phyloP scores from a whole-genome alignment of 2,113 vertebrate species.

The Monopterus albus region DNA sequence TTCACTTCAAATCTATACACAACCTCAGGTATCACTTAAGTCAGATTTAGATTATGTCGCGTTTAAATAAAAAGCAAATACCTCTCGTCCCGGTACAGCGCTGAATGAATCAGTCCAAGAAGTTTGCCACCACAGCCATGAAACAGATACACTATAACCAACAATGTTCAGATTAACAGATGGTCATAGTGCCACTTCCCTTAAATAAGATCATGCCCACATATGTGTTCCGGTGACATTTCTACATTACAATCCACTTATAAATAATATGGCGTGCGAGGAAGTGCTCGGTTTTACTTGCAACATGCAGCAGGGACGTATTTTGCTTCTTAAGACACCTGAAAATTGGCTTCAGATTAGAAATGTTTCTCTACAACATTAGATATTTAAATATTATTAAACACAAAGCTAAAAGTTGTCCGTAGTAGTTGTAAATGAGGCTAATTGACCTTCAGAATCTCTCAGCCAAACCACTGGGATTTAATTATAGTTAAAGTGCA shows the following conservation, averaged over 20 bases:
- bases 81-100: not conserved
- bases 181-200: conserved; percentile 52
- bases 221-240: conserved; percentile 39
- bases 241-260: conserved; percentile 12
- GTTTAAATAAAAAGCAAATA: no score
- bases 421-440: no score
- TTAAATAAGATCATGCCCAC: conserved; percentile 48
- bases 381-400: no score
- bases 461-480: no score
- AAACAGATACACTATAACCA: conserved; percentile 43
- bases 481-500: no score
- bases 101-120: conserved; percentile 53
- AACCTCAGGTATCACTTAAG: not conserved
- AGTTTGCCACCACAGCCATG: conserved; percentile 36
- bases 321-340: not conserved
- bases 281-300: not conserved
- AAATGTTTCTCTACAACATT: not conserved
- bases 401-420: no score
- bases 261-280: not conserved
- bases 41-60: accelerated
- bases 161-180: conserved; percentile 23
- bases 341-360: no score
- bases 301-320: not conserved
- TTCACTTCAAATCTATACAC: not conserved
- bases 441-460: no score